phyloP scores from a whole-genome alignment of 2,888 invertebrate species.

The Eulithis testata region DNA sequence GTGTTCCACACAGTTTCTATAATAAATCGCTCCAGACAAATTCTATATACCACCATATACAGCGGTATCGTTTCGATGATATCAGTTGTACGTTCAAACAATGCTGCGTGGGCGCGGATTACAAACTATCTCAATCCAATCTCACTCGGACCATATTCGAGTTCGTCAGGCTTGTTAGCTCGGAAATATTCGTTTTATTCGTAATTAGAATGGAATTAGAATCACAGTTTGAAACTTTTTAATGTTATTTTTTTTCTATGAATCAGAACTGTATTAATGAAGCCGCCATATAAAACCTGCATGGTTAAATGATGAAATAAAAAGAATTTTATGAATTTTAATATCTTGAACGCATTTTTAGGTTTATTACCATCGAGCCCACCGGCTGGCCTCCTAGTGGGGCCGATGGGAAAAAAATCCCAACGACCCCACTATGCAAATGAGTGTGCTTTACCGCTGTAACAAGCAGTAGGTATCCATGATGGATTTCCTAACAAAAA shows the following conservation, averaged over 20 bases:
- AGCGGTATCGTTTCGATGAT: slow-evolving; percentile 38
- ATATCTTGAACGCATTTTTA: too few species aligned
- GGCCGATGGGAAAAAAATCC: too few species aligned
- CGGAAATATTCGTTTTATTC: slow-evolving; percentile 13
- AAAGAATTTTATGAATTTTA: too few species aligned
- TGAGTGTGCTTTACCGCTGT: too few species aligned
- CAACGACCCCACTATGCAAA: too few species aligned
- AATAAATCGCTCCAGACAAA: slow-evolving; percentile 33
- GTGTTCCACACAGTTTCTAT: neutral
- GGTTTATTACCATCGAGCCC: too few species aligned
- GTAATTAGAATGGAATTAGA: slow-evolving; percentile 17
- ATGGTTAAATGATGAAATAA: too few species aligned
- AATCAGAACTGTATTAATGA: neutral
- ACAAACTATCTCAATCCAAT: slow-evolving; percentile 49
- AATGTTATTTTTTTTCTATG: neutral
- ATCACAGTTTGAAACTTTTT: neutral
- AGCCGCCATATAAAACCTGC: too few species aligned
- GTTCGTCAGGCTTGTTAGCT: slow-evolving; percentile 30
- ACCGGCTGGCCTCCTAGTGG: too few species aligned
- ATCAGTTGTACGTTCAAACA: slow-evolving; percentile 59
- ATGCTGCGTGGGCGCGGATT: slow-evolving; percentile 69
- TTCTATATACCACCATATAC: slow-evolving; percentile 43
- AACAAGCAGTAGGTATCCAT: too few species aligned
- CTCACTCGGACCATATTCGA: slow-evolving; percentile 42
- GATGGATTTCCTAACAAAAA: too few species aligned